phyloP scores from a whole-genome alignment of 2,797 vertebrate species.

The Peromyscus attwateri region DNA sequence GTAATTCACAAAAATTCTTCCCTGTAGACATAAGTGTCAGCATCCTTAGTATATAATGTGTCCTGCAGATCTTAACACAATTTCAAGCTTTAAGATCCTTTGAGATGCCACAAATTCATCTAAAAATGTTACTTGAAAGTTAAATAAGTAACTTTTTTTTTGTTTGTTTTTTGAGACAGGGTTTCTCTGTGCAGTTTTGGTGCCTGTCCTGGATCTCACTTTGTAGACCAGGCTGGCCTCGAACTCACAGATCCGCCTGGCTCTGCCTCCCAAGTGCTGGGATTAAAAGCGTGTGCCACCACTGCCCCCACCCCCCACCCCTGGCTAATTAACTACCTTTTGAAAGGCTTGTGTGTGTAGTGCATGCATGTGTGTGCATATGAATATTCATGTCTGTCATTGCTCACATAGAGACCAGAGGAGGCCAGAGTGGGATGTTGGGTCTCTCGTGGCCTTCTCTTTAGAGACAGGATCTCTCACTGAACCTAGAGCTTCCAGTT shows the following conservation, averaged over 20 bases:
- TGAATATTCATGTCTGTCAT: not conserved
- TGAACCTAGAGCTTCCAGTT: not conserved
- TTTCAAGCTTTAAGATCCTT: slow-evolving; percentile 58
- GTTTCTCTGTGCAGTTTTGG: too few relatives aligned
- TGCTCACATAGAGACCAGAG: not conserved
- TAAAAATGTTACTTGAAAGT: slow-evolving; percentile 45
- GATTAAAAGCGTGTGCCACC: too few relatives aligned
- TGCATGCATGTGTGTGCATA: not conserved
- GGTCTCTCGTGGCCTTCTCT: not conserved
- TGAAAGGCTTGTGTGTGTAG: not conserved
- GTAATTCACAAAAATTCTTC: slow-evolving; percentile 57
- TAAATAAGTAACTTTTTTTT: not conserved
- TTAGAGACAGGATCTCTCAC: not conserved
- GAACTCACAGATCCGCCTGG: too few relatives aligned
- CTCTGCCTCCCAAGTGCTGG: too few relatives aligned
- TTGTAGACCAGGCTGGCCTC: too few relatives aligned
- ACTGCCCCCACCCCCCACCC: too few relatives aligned
- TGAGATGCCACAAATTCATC: slow-evolving; percentile 28
- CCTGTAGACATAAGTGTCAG: slow-evolving; percentile 24
- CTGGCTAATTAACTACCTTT: not conserved
- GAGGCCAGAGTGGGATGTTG: not conserved
- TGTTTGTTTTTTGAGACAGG: too few relatives aligned
- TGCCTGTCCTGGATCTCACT: too few relatives aligned
- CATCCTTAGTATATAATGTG: slow-evolving; percentile 19
- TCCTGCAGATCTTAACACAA: slow-evolving; percentile 45